Evolutionary conservation across 2,888 invertebrate genomes (phyloP).

Genomic region (Eupithecia centaureata): DNA sequence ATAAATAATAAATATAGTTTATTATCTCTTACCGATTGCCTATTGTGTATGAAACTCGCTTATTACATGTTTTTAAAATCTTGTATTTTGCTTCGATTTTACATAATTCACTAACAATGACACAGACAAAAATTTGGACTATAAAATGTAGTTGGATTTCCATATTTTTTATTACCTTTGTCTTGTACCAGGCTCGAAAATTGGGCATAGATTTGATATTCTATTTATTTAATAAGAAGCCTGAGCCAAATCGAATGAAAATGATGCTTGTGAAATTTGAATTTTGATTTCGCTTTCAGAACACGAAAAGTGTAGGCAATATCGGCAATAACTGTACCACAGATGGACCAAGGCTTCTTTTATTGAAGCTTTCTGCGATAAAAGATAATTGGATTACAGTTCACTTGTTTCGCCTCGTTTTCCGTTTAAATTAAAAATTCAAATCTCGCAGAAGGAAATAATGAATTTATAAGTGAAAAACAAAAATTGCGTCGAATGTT

Average conservation of each 20-base stretch:
- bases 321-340: conserved; percentile 37
- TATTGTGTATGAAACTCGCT: too few species aligned
- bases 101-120: too few species aligned
- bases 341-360: conserved; percentile 38
- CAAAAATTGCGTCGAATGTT: conserved; percentile 26
- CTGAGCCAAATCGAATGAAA: conserved; percentile 2
- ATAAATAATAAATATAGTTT: too few species aligned
- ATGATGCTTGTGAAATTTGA: conserved; percentile 21
- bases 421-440: conserved; percentile 34
- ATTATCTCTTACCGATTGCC: too few species aligned
- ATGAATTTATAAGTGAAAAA: conserved; percentile 22
- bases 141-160: too few species aligned
- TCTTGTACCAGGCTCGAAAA: not conserved
- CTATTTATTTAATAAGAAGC: not conserved
- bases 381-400: conserved; percentile 51
- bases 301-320: conserved; percentile 34
- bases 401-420: conserved; percentile 37
- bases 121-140: too few species aligned
- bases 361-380: conserved; percentile 44
- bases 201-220: not conserved
- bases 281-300: conserved; percentile 34
- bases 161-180: too few species aligned
- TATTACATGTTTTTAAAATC: too few species aligned
- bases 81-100: too few species aligned
- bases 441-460: conserved; percentile 28